Evolutionary conservation across 1,140 invertebrate species (phyloP), one percentile per base, ranked within the genome.

Genomic region (Meloidogyne exigua): DNA sequence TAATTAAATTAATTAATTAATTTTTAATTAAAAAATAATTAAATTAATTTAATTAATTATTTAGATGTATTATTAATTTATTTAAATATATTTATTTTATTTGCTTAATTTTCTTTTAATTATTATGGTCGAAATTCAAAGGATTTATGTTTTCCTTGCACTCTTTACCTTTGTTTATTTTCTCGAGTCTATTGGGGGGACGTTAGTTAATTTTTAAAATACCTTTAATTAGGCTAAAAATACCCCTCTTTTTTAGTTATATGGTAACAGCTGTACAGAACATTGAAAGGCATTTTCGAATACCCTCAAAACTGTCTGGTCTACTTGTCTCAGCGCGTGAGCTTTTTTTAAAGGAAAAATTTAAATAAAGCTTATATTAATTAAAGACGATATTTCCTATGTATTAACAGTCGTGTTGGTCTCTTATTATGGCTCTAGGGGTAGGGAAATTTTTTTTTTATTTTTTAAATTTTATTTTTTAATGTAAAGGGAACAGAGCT

Each of bases 391-490:
- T 67, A 83, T 87, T 32, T 79, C 82, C 5, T 87, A 87, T 70
- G 83, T 87, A 57, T 87, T 86, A 15, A 87, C 85, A 28, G 86
- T 87, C 18, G 74, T 88, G 1, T 87, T 87, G 44, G 76, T 87
- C 12, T 83, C 86, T 9, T 87, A 88, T 65, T 87, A 83, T 67
- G 85, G 85, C 26, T 78, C 75, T 49, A 44, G 39, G 25, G 72
- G 72, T 73, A 39, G 13, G 0, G 11, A 25, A 62, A 23, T 23
- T 49, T 49, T 42, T 4, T 21, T 18, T 15, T 18, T 62, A 12
- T 5, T 25, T 72, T 28, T 63, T 42, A 21, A 57, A n/a, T n/a
- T n/a, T n/a, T n/a, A n/a, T n/a, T n/a, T n/a, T n/a, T n/a, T n/a
- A 63, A 44, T n/a, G 28, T 32, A 21, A 57, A 73, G 80, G 81